Base-by-base conservation (phyloP, 2,797 vertebrate species). In the Melopsittacus undulatus region DNA sequence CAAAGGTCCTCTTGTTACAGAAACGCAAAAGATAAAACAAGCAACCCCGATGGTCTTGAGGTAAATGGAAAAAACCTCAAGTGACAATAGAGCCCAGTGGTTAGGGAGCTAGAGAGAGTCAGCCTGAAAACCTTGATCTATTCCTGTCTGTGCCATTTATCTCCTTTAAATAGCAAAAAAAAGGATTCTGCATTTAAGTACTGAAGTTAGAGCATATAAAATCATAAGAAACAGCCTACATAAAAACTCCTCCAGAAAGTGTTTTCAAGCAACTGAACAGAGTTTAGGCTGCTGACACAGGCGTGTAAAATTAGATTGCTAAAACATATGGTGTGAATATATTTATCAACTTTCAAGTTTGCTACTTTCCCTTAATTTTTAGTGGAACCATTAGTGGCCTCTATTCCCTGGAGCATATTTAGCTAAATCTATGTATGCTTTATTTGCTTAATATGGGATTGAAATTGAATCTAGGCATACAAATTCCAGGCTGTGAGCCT, bases 241-340 rank as follows among this genome's bases (percentile, higher is more conserved):
- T 80, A 94, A 85, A 91, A 67, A 94, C 93, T 96, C 95, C 95
- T 94, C 85, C 94, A 92, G 91, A 96, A 94, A 88, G 83, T 95
- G 95, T 96, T 96, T 96, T 96, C 77, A 92, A 91, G 94, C 80
- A 94, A 81, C 90, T 79, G 91, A 95, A 63, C 57, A 62, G 85
- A 94, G 83, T 90, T 96, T 95, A 94, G 73, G 77, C 93, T 96
- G 89, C 90, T 96, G 96, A 95, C 95, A 96, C 66, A 95, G 77
- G 57, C 62, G 2, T 88, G 54, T 92, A 96, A 96, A 96, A 96
- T 96, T 92, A 96, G 96, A 91, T 78, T 92, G 49, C 80, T 91
- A 81, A 94, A 95, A 79, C 96, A 96, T 96, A 96, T 96, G 96
- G 94, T 95, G 70, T 88, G 93, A 90, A 92, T 88, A 94, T 95